Conservation (phyloP, 2,888 invertebrate genomes). For the Drosophila glabriapex region DNA sequence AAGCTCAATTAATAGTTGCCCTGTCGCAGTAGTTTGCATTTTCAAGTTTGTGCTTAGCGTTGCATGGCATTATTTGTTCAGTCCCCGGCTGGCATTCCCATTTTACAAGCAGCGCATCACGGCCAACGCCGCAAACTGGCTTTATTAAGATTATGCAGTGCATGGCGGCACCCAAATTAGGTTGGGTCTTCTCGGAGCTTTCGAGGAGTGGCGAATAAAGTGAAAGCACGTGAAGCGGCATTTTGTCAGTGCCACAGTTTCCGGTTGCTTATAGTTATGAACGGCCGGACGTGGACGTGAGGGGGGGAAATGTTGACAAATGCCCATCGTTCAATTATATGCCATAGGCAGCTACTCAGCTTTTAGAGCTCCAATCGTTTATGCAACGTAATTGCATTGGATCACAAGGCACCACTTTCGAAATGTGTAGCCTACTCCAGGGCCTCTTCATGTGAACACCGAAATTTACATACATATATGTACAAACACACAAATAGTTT, state of each 20-base stretch:
- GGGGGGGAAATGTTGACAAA: slow-evolving; percentile 52
- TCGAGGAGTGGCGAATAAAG: slow-evolving; percentile 34
- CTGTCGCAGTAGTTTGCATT: slow-evolving; percentile 51
- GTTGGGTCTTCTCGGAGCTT: slow-evolving; percentile 39
- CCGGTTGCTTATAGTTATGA: slow-evolving; percentile 47
- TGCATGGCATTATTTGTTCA: slow-evolving; percentile 67
- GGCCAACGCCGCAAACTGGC: slow-evolving; percentile 50
- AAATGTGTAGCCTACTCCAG: slow-evolving; percentile 32
- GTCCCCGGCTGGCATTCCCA: slow-evolving; percentile 23
- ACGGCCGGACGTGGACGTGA: background rate
- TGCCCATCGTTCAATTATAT: slow-evolving; percentile 58
- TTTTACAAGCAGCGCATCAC: background rate
- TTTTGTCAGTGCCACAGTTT: slow-evolving; percentile 63
- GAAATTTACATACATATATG: slow-evolving; percentile 40
- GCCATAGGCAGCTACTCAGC: slow-evolving; percentile 22
- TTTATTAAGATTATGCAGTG: slow-evolving; percentile 70
- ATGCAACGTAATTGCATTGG: slow-evolving; percentile 39
- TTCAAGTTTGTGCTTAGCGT: slow-evolving; percentile 57
- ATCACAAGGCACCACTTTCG: slow-evolving; percentile 29
- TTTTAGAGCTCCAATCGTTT: slow-evolving; percentile 20
- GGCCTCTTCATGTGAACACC: slow-evolving; percentile 20
- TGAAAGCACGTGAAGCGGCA: slow-evolving; percentile 54
- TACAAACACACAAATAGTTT: slow-evolving; percentile 17
- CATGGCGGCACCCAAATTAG: slow-evolving; percentile 59
- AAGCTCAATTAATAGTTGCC: background rate